Base-by-base conservation (phyloP, 2,113 vertebrate species). In the Xenopus borealis region DNA sequence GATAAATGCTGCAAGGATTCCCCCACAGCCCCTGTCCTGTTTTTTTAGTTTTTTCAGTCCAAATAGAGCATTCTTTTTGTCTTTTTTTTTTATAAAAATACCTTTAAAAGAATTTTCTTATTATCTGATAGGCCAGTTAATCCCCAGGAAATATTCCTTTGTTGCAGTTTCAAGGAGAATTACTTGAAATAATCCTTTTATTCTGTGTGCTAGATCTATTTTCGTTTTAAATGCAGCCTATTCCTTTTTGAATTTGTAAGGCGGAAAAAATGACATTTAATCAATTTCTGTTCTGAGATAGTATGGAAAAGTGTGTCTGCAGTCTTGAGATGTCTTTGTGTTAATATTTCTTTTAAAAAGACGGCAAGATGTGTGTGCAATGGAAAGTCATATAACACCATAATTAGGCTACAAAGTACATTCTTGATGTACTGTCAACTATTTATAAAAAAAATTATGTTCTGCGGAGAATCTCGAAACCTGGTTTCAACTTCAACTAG, bases 71-170 rank as follows among this genome's bases (percentile, higher is more conserved):
- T 23, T 65, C 65, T 75, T 75, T 75, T 62, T 62, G 27, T 62
- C 30, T 80, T 81, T 85, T 81, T 18, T 68, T 89, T 83, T 40
- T 40, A 40, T 40, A 40, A 85, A 90, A 88, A 86, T 89, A 86
- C 86, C 85, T 89, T 75, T 83, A 91, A 90, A 90, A 88, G 89
- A 91, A 86, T 91, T 91, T 91, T 91, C 89, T 91, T 89, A 93
- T 91, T 92, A 92, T 89, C 88, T 89, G 90, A 91, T 89, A 91
- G 90, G 91, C 88, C 89, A 92, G 91, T 91, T 90, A 91, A 91
- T 93, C 90, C 88, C 87, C 85, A 88, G 89, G 91, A 93, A 92
- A 90, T 83, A 89, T 89, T 91, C 83, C 87, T 92, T 92, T 91
- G 91, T 92, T 91, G 89, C 80, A 86, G 85, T 91, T 91, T 91